Evolutionary conservation across 2,113 vertebrate genomes (phyloP).

Genomic region (Columba livia): DNA sequence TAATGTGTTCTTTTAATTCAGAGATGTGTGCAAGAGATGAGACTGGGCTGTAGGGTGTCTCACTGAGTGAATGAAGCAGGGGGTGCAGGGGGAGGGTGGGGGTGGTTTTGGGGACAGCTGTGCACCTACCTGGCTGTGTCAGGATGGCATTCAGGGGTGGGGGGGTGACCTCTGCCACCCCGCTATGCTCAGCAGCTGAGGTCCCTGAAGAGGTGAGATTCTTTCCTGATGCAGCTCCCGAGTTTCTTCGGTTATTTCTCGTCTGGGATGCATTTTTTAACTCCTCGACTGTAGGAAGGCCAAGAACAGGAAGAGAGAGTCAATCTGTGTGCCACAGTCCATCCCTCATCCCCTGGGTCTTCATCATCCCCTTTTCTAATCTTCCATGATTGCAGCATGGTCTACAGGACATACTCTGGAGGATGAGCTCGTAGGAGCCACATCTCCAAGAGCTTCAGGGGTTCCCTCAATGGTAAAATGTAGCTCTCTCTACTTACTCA

Average conservation of each 20-base stretch:
- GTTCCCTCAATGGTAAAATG: background rate
- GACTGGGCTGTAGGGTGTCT: no score
- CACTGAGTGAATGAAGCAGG: background rate
- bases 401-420: background rate
- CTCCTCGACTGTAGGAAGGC: slow-evolving; percentile 57
- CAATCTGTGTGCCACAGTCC: background rate
- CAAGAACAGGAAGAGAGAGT: background rate
- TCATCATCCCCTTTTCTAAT: background rate
- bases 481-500: slow-evolving; percentile 80
- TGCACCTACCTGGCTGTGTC: slow-evolving; percentile 24
- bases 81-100: background rate
- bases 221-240: background rate
- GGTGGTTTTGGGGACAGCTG: background rate
- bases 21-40: background rate
- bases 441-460: background rate
- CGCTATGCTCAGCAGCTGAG: background rate
- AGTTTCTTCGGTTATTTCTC: slow-evolving; percentile 21
- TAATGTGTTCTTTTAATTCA: background rate
- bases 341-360: background rate
- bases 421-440: background rate
- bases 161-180: background rate
- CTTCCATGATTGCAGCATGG: background rate
- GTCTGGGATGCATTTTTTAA: slow-evolving; percentile 62
- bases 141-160: background rate
- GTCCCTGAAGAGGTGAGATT: background rate